Evolutionary conservation across 2,113 vertebrate genomes (phyloP), one percentile per base, ranked within the genome.

Genomic region (Chionodraco myersi): DNA sequence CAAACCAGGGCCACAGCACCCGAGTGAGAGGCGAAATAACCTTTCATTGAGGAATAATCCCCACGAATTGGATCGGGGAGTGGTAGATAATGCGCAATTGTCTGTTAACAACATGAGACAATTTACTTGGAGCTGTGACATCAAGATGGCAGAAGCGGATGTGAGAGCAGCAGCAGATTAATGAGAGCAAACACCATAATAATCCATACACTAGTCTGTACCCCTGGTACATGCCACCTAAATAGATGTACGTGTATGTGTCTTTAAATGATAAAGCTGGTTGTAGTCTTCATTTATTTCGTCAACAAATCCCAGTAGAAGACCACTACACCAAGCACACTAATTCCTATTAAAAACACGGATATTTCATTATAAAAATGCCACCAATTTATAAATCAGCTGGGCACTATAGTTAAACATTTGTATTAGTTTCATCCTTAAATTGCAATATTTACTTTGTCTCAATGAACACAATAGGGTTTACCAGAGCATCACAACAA

Each of bases 1-100:
- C 90, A 93, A 88, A 80, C 66, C 56, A 52, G 66, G 92, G 90
- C 72, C 86, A 80, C 72, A 23, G 60, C 73, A 88, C 63, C 85
- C 65, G 0, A 88, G 80, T 71, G 84, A 80, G 71, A 84, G 70
- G 77, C 54, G 5, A 79, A 91, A 92, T 84, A 85, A 85, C 86
- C 86, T 91, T 87, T 91, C 92, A 94, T 92, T 90, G 86, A 77
- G 83, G 60, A 89, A 80, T 90, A 90, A 89, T 90, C 86, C 84
- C 66, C 47, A 77, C 67, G 84, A 93, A 86, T 71, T 89, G 86
- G 82, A 89, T 90, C 45, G 58, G 67, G 64, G 79, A 81, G 71
- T 75, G 80, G 62, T 59, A 86, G 89, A 91, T 89, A 92, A 93
- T 89, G 88, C 89, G 80, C 87, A 86, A 86, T 89, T 89, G 89